These are phyloP conservation scores for Troides oblongomaculatus DNA, from an alignment of 2,888 invertebrate genomes.

Conservation along the genomic window DNA sequence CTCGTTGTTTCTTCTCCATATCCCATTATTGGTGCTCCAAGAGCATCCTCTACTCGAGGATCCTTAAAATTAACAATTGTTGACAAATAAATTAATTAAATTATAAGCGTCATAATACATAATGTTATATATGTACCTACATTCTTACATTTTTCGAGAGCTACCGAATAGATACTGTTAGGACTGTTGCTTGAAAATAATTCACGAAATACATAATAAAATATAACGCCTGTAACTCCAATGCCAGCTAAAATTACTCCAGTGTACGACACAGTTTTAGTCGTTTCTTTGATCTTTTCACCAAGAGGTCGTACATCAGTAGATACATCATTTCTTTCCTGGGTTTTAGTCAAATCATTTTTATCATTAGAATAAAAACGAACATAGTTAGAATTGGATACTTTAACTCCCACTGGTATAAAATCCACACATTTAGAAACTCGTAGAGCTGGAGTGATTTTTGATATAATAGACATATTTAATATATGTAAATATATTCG, in stretches of 20 bases:
- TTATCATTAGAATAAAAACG: conserved; percentile 56
- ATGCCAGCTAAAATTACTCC: conserved; percentile 90
- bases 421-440: conserved; percentile 45
- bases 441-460: conserved; percentile 56
- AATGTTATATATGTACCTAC: conserved; percentile 50
- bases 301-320: conserved; percentile 83
- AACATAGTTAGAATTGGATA: conserved; percentile 42
- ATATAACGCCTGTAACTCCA: conserved; percentile 89
- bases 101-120: neutral
- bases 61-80: conserved; percentile 67
- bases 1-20: conserved; percentile 93
- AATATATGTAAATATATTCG: neutral
- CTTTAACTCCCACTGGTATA: conserved; percentile 46
- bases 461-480: conserved; percentile 58
- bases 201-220: conserved; percentile 91
- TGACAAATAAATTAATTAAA: neutral
- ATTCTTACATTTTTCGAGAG: conserved; percentile 86
- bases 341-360: conserved; percentile 57
- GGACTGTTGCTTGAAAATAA: conserved; percentile 93
- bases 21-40: conserved; percentile 94
- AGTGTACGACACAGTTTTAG: conserved; percentile 92
- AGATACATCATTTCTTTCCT: conserved; percentile 66
- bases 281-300: conserved; percentile 92
- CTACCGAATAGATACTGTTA: conserved; percentile 89
- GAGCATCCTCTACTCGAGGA: conserved; percentile 86